A percentile compares a stretch with the other conserved stretches of the same genome.
Conservation (phyloP, 2,888 invertebrate genomes). For the Notodonta ziczac region DNA sequence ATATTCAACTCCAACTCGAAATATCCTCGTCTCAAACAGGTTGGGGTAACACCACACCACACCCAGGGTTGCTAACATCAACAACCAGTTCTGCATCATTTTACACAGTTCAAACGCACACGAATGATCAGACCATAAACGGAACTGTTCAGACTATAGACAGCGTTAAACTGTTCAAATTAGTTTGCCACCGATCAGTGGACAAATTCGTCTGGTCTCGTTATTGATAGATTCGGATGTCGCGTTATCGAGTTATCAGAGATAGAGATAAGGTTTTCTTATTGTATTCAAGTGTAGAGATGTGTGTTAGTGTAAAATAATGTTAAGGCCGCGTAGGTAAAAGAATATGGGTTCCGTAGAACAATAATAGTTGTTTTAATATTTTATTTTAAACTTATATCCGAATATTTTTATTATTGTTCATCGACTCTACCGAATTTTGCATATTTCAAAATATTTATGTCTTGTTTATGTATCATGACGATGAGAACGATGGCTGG, state of each 20-base stretch:
- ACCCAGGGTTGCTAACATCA: slow-evolving; percentile 31
- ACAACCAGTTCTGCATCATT: slow-evolving; percentile 40
- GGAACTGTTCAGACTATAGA: not conserved
- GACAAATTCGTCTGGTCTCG: not conserved
- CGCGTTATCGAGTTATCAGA: not conserved
- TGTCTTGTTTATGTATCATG: too few relatives aligned
- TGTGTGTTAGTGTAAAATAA: not conserved
- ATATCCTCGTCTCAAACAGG: slow-evolving; percentile 58
- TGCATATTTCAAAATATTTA: too few relatives aligned
- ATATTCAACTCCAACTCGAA: slow-evolving; percentile 75
- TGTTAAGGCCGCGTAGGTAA: too few relatives aligned
- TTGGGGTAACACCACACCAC: slow-evolving; percentile 45
- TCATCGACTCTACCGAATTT: too few relatives aligned
- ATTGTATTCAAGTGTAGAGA: not conserved
- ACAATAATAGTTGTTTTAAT: too few relatives aligned
- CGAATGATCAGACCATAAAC: not conserved
- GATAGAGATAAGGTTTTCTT: slow-evolving; percentile 1
- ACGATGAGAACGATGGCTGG: too few relatives aligned
- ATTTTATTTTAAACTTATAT: too few relatives aligned
- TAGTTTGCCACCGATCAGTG: not conserved
- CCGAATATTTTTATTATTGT: too few relatives aligned
- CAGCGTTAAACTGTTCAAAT: not conserved
- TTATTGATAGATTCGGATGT: slow-evolving; percentile 1
- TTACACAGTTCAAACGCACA: slow-evolving; percentile 5
- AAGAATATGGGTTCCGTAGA: too few relatives aligned